Percentiles rank a stretch among this genome's conserved stretches.
Conservation (phyloP, 2,797 vertebrate genomes). For the Chelidonichthys spinosus region DNA sequence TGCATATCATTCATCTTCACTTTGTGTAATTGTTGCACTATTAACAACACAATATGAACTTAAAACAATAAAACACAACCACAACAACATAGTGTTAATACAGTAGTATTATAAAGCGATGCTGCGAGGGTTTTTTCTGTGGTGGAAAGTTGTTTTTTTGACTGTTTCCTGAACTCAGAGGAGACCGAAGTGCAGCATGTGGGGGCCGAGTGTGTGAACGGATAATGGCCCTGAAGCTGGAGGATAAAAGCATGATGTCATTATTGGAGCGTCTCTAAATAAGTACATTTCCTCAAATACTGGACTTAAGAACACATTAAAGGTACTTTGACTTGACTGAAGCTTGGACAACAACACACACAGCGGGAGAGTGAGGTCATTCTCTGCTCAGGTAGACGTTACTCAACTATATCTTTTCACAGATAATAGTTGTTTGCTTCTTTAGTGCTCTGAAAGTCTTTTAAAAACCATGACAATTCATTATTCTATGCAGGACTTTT, state of each 20-base stretch:
- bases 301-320: not conserved
- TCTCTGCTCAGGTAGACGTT: no score
- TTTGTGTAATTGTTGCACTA: not conserved
- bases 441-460: no score
- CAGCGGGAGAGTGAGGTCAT: no score
- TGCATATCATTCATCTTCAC: no score
- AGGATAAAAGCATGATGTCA: not conserved
- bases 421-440: no score
- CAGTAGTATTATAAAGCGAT: not conserved
- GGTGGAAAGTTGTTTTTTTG: slow-evolving; percentile 45
- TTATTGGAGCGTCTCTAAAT: not conserved
- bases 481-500: not conserved
- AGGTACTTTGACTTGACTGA: not conserved
- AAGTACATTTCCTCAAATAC: not conserved
- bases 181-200: slow-evolving; percentile 43
- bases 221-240: slow-evolving; percentile 35
- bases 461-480: no score
- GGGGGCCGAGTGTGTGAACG: slow-evolving; percentile 58
- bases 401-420: no score
- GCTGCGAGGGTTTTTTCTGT: not conserved
- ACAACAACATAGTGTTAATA: not conserved
- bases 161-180: slow-evolving; percentile 33
- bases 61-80: not conserved
- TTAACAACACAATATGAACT: not conserved
- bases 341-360: not conserved